Base-by-base conservation (phyloP, 2,797 vertebrate genomes). In the Poeciliopsis presidionis region DNA sequence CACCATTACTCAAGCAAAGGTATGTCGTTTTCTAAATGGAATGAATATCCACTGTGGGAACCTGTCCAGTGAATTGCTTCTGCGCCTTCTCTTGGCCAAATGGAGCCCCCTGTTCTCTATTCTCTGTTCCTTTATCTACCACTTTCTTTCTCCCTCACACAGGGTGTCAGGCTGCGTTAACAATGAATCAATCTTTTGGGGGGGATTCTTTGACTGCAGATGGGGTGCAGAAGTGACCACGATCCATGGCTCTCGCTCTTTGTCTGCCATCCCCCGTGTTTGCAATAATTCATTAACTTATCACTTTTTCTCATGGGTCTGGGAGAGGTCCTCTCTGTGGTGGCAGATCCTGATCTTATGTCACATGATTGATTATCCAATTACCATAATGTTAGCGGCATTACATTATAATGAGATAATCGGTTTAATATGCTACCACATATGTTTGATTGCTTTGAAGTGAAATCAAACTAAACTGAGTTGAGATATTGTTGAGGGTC, bases 121-220 rank as follows among this genome's bases (percentile, higher is more conserved):
- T 95, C 94, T 94, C 92, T 89, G 84, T 90, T 90, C 93, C 93
- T 94, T 94, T 95, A 94, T 95, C 93, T 95, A 22, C 88, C 91
- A 89, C 90, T 93, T 90, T 95, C 90, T 93, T 93, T 92, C 93
- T 92, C 94, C 84, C 91, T 94, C 94, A 93, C 94, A 92, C 92
- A 90, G 93, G 92, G 94, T 95, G 95, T 96, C 95, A 95, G 95
- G 92, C 94, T 92, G 93, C 84, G 93, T 96, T 96, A 96, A 96
- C 95, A 96, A 95, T 96, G 94, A 96, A 96, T 96, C 95, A 96
- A 95, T 96, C 95, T 96, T 96, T 93, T 90, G 93, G 91, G 93
- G 92, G 93, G 92, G 90, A 92, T 94, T 95, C 95, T 96, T 96
- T 96, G 95, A 96, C 95, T 95, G 94, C 94, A 94, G 95, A 95